phyloP scores from a whole-genome alignment of 2,888 invertebrate genomes.

The Orthosia gracilis region DNA sequence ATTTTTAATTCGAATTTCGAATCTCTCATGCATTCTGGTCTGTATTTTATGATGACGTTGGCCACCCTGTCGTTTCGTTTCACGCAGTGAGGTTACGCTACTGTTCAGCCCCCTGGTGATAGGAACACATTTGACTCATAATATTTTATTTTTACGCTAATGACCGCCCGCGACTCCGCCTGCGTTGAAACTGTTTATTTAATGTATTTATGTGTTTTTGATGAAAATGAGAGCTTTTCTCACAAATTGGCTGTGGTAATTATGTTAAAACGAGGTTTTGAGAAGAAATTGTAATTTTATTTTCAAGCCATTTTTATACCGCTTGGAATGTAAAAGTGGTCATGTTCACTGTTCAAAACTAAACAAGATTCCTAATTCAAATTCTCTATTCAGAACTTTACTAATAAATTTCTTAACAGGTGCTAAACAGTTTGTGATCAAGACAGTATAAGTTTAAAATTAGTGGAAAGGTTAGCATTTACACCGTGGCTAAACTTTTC shows the following conservation, averaged over 20 bases:
- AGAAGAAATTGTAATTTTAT: slow-evolving; percentile 4
- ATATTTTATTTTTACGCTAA: slow-evolving; percentile 75
- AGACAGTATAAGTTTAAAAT: not conserved
- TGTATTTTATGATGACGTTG: slow-evolving; percentile 69
- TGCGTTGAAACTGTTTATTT: slow-evolving; percentile 62
- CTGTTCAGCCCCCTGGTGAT: slow-evolving; percentile 87
- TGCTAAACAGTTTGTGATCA: too few species aligned
- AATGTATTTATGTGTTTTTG: slow-evolving; percentile 55
- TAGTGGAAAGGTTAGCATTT: not conserved
- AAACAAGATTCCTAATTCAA: not conserved
- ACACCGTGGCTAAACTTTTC: too few species aligned
- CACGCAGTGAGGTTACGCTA: slow-evolving; percentile 87
- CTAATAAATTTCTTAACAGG: too few species aligned
- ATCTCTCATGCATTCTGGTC: slow-evolving; percentile 30
- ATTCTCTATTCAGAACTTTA: too few species aligned
- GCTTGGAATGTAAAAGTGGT: slow-evolving; percentile 2
- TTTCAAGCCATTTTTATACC: not conserved
- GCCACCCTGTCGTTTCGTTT: slow-evolving; percentile 79
- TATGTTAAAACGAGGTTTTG: slow-evolving; percentile 5
- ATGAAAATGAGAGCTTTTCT: slow-evolving; percentile 39
- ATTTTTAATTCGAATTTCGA: slow-evolving; percentile 42
- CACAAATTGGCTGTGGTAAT: slow-evolving; percentile 31
- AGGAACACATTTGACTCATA: slow-evolving; percentile 78
- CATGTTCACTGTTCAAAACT: not conserved
- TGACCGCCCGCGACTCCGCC: slow-evolving; percentile 63